Conservation (phyloP, 2,888 invertebrate species). For the Serrognathus titanus region DNA sequence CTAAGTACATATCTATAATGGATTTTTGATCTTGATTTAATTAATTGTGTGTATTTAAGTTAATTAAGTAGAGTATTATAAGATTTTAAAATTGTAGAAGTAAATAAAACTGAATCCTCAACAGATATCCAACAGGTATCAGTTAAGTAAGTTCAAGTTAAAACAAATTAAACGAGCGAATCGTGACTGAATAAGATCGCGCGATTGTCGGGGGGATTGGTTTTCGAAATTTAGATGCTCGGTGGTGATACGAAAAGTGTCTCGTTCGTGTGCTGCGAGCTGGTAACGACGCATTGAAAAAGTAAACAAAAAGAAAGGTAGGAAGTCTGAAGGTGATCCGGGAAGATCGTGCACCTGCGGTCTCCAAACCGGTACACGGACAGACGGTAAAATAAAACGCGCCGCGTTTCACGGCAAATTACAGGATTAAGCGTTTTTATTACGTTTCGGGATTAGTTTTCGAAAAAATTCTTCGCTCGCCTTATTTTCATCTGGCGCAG, state of each 20-base stretch:
- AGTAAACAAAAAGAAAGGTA: constrained; percentile 17
- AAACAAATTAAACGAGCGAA: not conserved
- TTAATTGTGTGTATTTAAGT: no score
- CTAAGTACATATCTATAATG: no score
- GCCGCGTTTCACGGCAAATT: not conserved
- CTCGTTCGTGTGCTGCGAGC: not conserved
- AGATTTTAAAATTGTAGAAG: no score
- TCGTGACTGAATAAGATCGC: not conserved
- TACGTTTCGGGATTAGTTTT: not conserved
- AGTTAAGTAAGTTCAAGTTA: no score
- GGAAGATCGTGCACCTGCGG: constrained; percentile 23
- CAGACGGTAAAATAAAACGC: not conserved
- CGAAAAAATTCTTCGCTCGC: not conserved
- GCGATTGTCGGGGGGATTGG: not conserved
- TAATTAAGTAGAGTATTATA: no score
- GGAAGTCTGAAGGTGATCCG: constrained; percentile 26
- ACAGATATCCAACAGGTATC: no score
- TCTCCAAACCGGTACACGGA: constrained; percentile 21
- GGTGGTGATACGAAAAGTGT: not conserved
- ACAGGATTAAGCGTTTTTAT: not conserved
- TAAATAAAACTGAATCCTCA: no score
- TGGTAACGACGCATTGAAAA: not conserved
- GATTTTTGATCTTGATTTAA: no score
- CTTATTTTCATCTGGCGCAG: no score
- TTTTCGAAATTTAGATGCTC: not conserved